These are phyloP conservation scores for Cantharis rustica DNA, from an alignment of 2,888 invertebrate species.

Conservation along the genomic window DNA sequence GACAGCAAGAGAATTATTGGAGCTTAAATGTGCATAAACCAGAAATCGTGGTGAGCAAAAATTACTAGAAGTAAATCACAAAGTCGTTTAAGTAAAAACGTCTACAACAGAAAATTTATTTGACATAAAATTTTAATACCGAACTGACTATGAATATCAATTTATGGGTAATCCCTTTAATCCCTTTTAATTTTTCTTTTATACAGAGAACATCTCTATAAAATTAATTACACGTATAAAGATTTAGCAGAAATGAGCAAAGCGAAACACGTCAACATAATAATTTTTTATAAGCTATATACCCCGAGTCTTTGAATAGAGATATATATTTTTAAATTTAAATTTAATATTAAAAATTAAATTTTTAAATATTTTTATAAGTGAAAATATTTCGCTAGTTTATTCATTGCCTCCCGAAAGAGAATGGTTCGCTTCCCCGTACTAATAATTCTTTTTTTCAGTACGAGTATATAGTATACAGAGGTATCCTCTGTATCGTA, in stretches of 20 bases:
- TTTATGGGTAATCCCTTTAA: background rate
- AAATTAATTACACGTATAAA: background rate
- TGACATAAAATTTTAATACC: background rate
- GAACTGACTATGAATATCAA: background rate
- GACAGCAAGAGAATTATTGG: background rate
- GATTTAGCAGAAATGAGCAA: background rate
- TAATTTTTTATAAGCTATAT: background rate
- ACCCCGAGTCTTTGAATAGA: background rate
- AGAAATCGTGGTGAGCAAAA: background rate
- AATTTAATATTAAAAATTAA: no score
- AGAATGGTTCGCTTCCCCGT: no score
- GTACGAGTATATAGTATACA: no score
- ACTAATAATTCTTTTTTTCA: no score
- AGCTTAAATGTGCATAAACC: background rate
- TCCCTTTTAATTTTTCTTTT: background rate
- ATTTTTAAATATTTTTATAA: no score
- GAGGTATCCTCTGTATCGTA: no score
- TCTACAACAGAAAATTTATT: background rate
- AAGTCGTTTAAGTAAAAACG: background rate
- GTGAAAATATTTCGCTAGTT: no score
- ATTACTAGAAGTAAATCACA: background rate
- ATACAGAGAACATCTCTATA: background rate
- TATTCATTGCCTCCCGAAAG: no score
- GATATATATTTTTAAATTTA: no score
- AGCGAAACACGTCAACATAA: background rate